Conservation (phyloP, 1,140 invertebrate species). For the Rhynchophorus ferrugineus region DNA sequence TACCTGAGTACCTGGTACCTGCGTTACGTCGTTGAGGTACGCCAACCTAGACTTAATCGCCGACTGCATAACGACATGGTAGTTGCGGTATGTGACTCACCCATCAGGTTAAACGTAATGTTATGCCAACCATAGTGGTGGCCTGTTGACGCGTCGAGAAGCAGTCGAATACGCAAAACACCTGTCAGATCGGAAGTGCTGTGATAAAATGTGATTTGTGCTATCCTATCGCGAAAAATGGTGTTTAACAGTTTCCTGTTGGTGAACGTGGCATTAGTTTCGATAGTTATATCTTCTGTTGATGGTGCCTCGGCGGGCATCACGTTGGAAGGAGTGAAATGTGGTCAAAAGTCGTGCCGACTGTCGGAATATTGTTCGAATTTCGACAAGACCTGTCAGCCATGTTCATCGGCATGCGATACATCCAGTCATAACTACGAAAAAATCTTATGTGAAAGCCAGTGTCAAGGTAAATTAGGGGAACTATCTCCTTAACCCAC, state of each 20-base stretch:
- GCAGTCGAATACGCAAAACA: slow-evolving; percentile 19
- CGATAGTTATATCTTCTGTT: no score
- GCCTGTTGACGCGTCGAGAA: slow-evolving; percentile 22
- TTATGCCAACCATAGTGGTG: neutral
- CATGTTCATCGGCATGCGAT: slow-evolving; percentile 26
- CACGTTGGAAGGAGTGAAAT: slow-evolving; percentile 22
- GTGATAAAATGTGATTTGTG: slow-evolving; percentile 18
- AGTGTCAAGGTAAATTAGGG: slow-evolving; percentile 32
- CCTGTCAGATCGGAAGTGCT: slow-evolving; percentile 25
- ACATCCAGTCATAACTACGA: slow-evolving; percentile 27
- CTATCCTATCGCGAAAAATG: slow-evolving; percentile 12
- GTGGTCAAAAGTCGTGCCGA: slow-evolving; percentile 28
- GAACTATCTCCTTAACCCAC: no score
- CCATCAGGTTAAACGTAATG: slow-evolving; percentile 28
- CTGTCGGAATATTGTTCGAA: slow-evolving; percentile 27
- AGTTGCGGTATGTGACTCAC: slow-evolving; percentile 26
- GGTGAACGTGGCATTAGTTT: neutral
- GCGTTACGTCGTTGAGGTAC: no score
- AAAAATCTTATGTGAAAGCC: slow-evolving; percentile 19
- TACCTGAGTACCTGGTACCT: no score
- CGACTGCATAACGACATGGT: no score
- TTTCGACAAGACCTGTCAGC: slow-evolving; percentile 24
- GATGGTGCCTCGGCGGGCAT: slow-evolving; percentile 11
- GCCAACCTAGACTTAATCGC: no score
- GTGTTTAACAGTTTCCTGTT: slow-evolving; percentile 8